Base-by-base conservation (phyloP, 2,113 vertebrate species). In the Rousettus leschenaultii region DNA sequence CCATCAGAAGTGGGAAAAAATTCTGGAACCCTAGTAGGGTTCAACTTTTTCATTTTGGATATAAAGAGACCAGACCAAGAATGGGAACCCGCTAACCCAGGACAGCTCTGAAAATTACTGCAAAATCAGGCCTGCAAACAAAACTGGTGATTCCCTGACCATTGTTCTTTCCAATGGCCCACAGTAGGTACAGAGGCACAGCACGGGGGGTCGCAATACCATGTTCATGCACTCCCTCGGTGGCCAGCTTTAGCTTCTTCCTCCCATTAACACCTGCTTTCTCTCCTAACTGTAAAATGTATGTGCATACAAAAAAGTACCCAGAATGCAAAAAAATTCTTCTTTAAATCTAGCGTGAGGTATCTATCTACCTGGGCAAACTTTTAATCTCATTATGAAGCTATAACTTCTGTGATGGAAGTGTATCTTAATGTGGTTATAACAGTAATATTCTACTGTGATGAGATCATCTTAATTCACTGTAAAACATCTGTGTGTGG, bases 401-500 rank as follows among this genome's bases (percentile, higher is more conserved):
- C 93, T 96, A 95, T 95, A 94, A 94, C 70, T 95, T 98, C 95
- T 97, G 85, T 96, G 96, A 92, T 95, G 43, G 63, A 71, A 95
- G 70, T 55, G 57, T 95, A 95, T 88, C 80, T 97, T 98, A 97
- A 96, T 92, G 57, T 89, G 77, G 71, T 97, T 98, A 78, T 94
- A 98, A 97, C 48, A 33, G 89, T 83, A 70, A 94, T 96, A 93
- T 71, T 96, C 86, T 87, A 33, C n/a, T 84, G 38, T 84, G 83
- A 95, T 89, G 85, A 96, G 86, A 97, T 94, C 53, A 89, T 86
- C 95, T 92, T 68, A 96, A 95, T 93, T 96, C 70, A 96, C 96
- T 98, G 86, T 51, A 92, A 97, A 97, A 96, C 97, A 97, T 97
- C 97, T 98, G 89, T 97, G 89, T 98, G 94, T 90, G 95, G 92